Base-by-base conservation (phyloP, 2,113 vertebrate genomes). In the Thamnaconus septentrionalis region DNA sequence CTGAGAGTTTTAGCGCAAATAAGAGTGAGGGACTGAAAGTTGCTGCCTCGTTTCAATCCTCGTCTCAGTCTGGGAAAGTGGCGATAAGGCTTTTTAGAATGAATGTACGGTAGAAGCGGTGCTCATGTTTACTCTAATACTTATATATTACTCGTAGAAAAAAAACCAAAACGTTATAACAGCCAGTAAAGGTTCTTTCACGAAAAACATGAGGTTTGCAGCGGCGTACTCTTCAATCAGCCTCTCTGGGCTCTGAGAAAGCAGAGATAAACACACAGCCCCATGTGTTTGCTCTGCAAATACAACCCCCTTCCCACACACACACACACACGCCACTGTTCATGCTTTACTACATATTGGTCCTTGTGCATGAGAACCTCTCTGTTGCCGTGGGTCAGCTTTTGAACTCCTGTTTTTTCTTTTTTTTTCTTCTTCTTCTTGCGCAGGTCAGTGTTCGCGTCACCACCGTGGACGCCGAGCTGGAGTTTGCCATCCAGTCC, bases 401-500 rank as follows among this genome's bases (percentile, higher is more conserved):
- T 67, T 63, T 82, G 41, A 80, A 59, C 66, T 62, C 56, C 0
- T 31, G 9, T 43, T 63, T 65, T 69, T 58, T 86, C 68, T 74
- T 53, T 65, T 31, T 31, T 31, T 41, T 63, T 65, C 68, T 42
- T 81, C 11, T 41, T 69, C 58, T 86, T 69, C 73, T 53, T 65
- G 64, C 62, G 6, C 79, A 99, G 97, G 92, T 98, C 90, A 99
- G 97, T 0, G 95, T 99, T 76, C 96, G 95, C 41, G 96, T 99
- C 85, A 97, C 93, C 85, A 95, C 95, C 71, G 91, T 99, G 96
- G 97, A 99, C 53, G 96, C 97, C 0, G 97, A 99, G 92, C 90
- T 99, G 94, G 96, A 98, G 88, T 99, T 99, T 67, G 95, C 97
- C 81, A 94, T 99, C 90, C 96, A 96, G 92, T 93, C 93, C 57